Percentiles rank a stretch among this genome's conserved stretches.
Conservation (phyloP, 2,888 invertebrate species). For the Rambutsinella grinnellia region DNA sequence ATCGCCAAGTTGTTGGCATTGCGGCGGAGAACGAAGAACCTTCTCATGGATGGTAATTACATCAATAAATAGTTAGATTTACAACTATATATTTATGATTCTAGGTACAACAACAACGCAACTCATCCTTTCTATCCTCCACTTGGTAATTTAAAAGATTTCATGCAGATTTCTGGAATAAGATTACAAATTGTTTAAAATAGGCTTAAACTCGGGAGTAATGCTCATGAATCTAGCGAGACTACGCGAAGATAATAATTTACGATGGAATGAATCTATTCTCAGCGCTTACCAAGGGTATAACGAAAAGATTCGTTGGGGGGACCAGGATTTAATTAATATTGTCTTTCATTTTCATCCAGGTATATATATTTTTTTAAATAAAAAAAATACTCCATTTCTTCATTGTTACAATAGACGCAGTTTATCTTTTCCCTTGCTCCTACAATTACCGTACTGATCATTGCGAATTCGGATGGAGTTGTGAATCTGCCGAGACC, state of each 20-base stretch:
- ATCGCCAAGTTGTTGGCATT: slow-evolving; percentile 86
- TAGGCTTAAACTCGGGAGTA: slow-evolving; percentile 95
- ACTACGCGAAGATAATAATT: slow-evolving; percentile 78
- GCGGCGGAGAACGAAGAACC: slow-evolving; percentile 92
- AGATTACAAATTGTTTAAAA: too few relatives aligned
- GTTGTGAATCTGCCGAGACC: slow-evolving; percentile 68
- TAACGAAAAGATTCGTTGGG: slow-evolving; percentile 90
- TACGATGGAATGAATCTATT: slow-evolving; percentile 88
- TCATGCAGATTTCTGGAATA: slow-evolving; percentile 25
- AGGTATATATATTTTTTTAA: slow-evolving; percentile 69
- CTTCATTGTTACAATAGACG: slow-evolving; percentile 73
- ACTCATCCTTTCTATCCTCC: slow-evolving; percentile 94
- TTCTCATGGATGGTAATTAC: slow-evolving; percentile 95
- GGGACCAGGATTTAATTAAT: slow-evolving; percentile 97
- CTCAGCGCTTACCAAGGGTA: slow-evolving; percentile 88
- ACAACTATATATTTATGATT: too few relatives aligned
- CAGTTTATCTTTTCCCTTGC: slow-evolving; percentile 84
- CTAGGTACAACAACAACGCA: slow-evolving; percentile 95
- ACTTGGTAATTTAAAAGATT: slow-evolving; percentile 76
- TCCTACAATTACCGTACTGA: slow-evolving; percentile 94
- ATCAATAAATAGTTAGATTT: too few relatives aligned
- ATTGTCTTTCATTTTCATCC: slow-evolving; percentile 89
- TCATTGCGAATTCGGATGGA: slow-evolving; percentile 95
- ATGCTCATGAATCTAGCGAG: slow-evolving; percentile 97
- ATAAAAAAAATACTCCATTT: not conserved